Evolutionary conservation across 1,140 invertebrate species (phyloP).

Genomic region (Daktulosphaira vitifoliae): DNA sequence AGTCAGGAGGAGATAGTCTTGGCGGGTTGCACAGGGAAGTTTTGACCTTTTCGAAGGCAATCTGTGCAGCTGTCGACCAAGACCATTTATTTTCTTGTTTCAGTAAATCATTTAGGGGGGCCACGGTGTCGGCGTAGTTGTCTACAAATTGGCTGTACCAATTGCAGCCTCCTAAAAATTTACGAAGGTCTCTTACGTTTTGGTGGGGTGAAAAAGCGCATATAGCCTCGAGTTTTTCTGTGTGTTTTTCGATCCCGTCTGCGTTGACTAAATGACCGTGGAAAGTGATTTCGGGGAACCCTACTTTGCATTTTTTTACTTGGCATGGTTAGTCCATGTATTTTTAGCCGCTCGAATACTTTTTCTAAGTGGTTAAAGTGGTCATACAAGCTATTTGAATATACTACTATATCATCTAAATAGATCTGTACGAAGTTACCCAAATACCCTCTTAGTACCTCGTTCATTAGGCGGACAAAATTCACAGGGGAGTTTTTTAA

Average conservation of each 20-base stretch:
- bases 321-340: slow-evolving; percentile 34
- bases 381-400: slow-evolving; percentile 3
- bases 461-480: slow-evolving; percentile 44
- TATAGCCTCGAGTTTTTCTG: slow-evolving; percentile 43
- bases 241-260: slow-evolving; percentile 41
- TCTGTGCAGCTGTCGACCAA: not conserved
- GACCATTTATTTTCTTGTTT: not conserved
- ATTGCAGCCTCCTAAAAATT: slow-evolving; percentile 40
- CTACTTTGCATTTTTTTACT: slow-evolving; percentile 40
- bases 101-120: not conserved
- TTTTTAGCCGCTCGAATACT: slow-evolving; percentile 23
- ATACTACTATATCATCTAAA: slow-evolving; percentile 7
- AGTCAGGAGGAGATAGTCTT: not conserved
- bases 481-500: slow-evolving; percentile 43
- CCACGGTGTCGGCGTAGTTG: not conserved
- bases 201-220: too few relatives aligned
- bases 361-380: slow-evolving; percentile 28
- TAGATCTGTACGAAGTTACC: not conserved
- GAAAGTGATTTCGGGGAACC: slow-evolving; percentile 37
- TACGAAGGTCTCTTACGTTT: slow-evolving; percentile 40
- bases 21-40: not conserved
- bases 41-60: not conserved
- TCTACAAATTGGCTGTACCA: not conserved
- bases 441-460: too few relatives aligned
- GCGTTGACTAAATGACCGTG: slow-evolving; percentile 43